Percentiles rank a stretch among this genome's conserved stretches.
phyloP scores from a whole-genome alignment of 2,113 vertebrate species.

The Regulus satrapa region DNA sequence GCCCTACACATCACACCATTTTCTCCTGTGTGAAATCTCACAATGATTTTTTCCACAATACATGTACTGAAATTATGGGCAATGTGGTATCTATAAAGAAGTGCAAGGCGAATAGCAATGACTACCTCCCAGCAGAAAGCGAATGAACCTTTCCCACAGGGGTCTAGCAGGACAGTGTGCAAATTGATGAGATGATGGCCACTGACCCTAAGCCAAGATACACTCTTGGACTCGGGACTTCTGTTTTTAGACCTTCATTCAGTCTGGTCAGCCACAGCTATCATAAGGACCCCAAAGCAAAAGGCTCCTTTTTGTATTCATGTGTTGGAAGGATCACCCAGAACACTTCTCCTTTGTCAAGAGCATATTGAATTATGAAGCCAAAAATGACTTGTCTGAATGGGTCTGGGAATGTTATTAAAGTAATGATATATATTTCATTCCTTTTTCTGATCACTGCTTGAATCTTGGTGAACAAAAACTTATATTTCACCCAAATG shows the following conservation, averaged over 20 bases:
- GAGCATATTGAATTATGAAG: background rate
- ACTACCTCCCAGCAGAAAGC: background rate
- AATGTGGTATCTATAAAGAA: background rate
- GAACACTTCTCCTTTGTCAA: background rate
- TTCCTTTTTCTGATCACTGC: background rate
- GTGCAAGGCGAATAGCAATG: background rate
- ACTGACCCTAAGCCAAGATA: background rate
- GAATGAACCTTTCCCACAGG: background rate
- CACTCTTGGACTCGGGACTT: background rate
- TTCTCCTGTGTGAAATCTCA: background rate
- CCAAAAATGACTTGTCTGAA: background rate
- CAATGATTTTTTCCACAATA: background rate
- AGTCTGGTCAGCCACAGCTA: rapidly evolving
- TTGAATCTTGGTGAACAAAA: background rate
- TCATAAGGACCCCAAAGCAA: background rate
- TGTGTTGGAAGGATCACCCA: background rate
- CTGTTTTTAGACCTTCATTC: background rate
- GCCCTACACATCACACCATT: background rate
- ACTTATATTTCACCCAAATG: background rate
- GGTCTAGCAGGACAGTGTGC: background rate
- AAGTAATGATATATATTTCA: background rate
- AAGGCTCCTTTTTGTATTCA: background rate
- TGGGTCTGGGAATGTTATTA: background rate
- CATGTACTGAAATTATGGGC: background rate
- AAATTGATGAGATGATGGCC: background rate